Conservation (phyloP, 2,113 vertebrate genomes). For the Pomatostomus ruficeps region DNA sequence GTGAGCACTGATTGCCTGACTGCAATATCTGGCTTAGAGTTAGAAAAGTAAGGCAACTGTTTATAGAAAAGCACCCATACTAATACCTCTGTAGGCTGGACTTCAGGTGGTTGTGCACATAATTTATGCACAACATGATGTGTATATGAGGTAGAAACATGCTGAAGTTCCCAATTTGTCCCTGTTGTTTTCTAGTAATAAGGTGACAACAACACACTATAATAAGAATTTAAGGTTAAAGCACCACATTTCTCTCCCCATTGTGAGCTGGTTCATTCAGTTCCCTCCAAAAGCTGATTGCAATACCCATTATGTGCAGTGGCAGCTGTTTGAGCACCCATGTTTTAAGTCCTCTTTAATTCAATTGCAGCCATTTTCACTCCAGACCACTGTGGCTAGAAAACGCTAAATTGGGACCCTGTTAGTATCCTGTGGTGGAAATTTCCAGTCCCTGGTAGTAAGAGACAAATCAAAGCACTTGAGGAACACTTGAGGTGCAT, state of each 20-base stretch:
- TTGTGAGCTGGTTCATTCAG: not conserved
- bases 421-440: not conserved
- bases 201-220: not conserved
- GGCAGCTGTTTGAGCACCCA: not conserved
- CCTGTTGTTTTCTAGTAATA: not conserved
- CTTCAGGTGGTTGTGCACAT: not conserved
- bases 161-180: not conserved
- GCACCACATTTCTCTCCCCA: rapidly evolving
- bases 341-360: not conserved
- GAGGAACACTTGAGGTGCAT: not conserved
- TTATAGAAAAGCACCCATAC: not conserved
- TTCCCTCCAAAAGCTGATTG: not conserved
- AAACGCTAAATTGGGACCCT: not conserved
- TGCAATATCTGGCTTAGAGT: not conserved
- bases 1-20: not conserved
- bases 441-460: not conserved
- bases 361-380: not conserved
- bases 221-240: not conserved
- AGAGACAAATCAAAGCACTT: not conserved
- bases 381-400: not conserved
- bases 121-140: rapidly evolving
- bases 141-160: not conserved
- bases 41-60: not conserved
- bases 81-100: not conserved
- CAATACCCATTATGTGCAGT: rapidly evolving